Evolutionary conservation across 1,140 invertebrate genomes (phyloP).

Genomic region (Bradynema listronoti): DNA sequence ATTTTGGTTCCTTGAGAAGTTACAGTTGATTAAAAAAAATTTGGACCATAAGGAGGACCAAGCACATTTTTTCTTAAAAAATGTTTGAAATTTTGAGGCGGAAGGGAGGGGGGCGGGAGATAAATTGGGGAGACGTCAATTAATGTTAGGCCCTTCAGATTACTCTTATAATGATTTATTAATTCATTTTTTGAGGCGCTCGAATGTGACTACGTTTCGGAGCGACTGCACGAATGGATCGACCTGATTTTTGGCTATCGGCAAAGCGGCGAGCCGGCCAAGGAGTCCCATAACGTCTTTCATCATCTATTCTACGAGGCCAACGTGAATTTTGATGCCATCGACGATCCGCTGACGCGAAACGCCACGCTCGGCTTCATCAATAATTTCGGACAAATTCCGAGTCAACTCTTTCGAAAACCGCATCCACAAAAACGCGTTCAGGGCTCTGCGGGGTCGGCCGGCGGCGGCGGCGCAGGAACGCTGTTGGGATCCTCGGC

Average conservation of each 20-base stretch:
- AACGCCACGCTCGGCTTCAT: conserved; percentile 99
- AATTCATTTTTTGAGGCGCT: conserved; percentile 67
- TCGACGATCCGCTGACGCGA: conserved; percentile 95
- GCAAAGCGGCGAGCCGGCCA: conserved; percentile 69
- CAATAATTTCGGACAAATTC: conserved; percentile 99
- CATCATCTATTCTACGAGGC: conserved; percentile 99
- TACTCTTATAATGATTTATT: no score
- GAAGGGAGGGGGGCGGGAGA: no score
- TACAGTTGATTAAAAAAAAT: no score
- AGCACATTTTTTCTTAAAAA: no score
- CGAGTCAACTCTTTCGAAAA: conserved; percentile 84
- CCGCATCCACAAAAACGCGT: conserved; percentile 70
- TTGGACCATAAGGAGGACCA: no score
- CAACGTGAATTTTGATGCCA: conserved; percentile 90
- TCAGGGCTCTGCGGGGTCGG: neutral
- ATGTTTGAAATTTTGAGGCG: no score
- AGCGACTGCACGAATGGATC: conserved; percentile 97
- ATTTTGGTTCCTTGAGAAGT: no score
- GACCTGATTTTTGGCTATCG: conserved; percentile 97
- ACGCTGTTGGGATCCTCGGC: no score
- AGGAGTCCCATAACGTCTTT: conserved; percentile 65
- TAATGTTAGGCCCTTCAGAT: no score
- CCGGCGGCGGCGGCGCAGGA: no score
- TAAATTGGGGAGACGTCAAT: no score
- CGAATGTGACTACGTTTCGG: conserved; percentile 93